Percentiles rank a stretch among this genome's conserved stretches.
phyloP scores from a whole-genome alignment of 1,140 invertebrate species.

The Homarus americanus region DNA sequence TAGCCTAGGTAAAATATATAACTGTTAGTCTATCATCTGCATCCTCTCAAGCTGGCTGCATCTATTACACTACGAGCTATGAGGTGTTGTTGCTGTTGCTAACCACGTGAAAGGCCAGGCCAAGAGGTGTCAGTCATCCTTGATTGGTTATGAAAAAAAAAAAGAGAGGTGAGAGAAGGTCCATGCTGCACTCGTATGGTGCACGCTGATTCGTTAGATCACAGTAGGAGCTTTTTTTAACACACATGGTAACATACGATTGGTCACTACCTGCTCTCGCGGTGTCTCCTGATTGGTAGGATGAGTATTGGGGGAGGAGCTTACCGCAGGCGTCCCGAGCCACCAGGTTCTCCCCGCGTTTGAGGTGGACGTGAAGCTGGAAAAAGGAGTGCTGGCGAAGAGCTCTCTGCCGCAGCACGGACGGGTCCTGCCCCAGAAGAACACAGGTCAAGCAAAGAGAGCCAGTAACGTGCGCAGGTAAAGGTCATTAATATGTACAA shows the following conservation, averaged over 20 bases:
- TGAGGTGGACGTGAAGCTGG: constrained; percentile 91
- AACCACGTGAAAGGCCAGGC: not conserved
- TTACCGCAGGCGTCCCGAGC: constrained; percentile 96
- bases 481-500: too few relatives aligned
- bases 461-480: too few relatives aligned
- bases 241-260: constrained; percentile 39
- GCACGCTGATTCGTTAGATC: constrained; percentile 55
- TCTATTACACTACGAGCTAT: too few relatives aligned
- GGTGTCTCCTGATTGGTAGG: constrained; percentile 66
- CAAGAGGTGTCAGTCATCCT: not conserved
- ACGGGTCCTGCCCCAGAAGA: constrained; percentile 74
- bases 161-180: constrained; percentile 14
- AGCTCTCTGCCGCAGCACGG: constrained; percentile 52
- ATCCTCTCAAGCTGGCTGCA: too few relatives aligned
- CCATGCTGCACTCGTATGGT: constrained; percentile 55
- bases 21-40: too few relatives aligned
- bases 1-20: too few relatives aligned
- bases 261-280: constrained; percentile 65
- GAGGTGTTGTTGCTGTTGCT: not conserved
- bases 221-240: constrained; percentile 34
- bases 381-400: constrained; percentile 88
- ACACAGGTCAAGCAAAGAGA: too few relatives aligned
- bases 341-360: constrained; percentile 91
- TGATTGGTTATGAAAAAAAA: constrained; percentile 15
- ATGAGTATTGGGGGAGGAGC: constrained; percentile 63